phyloP scores from a whole-genome alignment of 2,888 invertebrate species.

The Platerodrilus igneus region DNA sequence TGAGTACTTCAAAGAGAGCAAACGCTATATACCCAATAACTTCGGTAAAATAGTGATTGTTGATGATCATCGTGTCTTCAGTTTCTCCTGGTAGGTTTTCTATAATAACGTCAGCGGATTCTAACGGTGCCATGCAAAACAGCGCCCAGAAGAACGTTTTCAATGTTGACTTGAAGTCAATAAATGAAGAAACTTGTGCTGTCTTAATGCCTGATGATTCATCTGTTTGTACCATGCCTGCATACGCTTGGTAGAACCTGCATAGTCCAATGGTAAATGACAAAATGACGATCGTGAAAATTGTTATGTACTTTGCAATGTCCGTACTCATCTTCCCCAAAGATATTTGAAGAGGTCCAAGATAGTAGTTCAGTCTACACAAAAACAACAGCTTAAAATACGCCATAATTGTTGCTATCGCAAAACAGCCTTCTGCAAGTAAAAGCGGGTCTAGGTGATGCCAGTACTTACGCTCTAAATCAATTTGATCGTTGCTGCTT shows the following conservation, averaged over 20 bases:
- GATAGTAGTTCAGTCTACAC: conserved; percentile 58
- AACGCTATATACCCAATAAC: conserved; percentile 64
- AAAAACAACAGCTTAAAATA: conserved; percentile 60
- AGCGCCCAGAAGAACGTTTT: conserved; percentile 68
- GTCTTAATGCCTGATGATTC: conserved; percentile 56
- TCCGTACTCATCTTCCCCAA: conserved; percentile 66
- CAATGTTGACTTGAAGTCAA: conserved; percentile 54
- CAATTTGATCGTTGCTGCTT: conserved; percentile 45
- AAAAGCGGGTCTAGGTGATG: conserved; percentile 59
- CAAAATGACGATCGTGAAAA: conserved; percentile 57
- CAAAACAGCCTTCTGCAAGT: conserved; percentile 62
- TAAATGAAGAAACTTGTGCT: conserved; percentile 54
- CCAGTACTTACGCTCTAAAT: conserved; percentile 63
- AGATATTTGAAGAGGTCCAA: conserved; percentile 64
- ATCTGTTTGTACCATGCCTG: conserved; percentile 58
- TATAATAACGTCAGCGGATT: conserved; percentile 62
- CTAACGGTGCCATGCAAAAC: conserved; percentile 62
- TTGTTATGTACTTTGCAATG: conserved; percentile 57
- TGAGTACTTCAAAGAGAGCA: conserved; percentile 65
- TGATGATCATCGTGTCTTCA: conserved; percentile 49
- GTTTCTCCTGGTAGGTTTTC: conserved; percentile 54
- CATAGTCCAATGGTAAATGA: conserved; percentile 60
- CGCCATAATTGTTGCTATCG: conserved; percentile 62
- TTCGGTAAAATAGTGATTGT: conserved; percentile 59
- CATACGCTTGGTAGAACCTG: conserved; percentile 62